Evolutionary conservation across 2,888 invertebrate species (phyloP), one percentile per base, ranked within the genome.

Genomic region (Lottia scabra): DNA sequence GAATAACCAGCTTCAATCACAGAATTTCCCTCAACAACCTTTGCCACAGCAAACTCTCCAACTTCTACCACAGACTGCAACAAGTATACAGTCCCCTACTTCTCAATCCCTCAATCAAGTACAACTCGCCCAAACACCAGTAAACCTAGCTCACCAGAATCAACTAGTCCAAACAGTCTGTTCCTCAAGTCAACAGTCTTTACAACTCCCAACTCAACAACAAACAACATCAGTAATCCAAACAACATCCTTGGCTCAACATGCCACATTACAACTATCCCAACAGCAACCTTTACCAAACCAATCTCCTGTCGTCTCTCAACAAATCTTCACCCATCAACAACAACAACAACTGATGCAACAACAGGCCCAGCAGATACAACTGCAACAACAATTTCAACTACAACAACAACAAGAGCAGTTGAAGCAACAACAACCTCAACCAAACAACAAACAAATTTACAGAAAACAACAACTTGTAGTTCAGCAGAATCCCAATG

Each of bases 291-390:
- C 45, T 62, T 76, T 64, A 68, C 78, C 46, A 69, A 76, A 26
- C 71, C 75, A 70, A 73, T 78, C 67, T 71, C 78, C 44, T 8
- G 46, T 67, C 45, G 63, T 62, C 23, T 70, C 75, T 71, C 74
- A 74, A 68, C 91, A 91, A 83, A 91, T 91, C 87, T 90, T 88
- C 75, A 77, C 85, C 69, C 84, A 84, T 74, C 87, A 84, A 13
- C 83, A 83, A 70, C 84, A 84, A 63, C 84, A 84, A 46, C 83
- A 83, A 23, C 66, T 81, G 68, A 80, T 81, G 70, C 83, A 80
- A 30, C 84, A 80, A 66, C 77, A 78, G 43, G 68, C 23, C 16
- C 66, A 63, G 63, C 69, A 62, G 26, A 23, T 56, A 0, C 65
- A 73, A 56, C 26, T 46, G 45, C 77, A 75, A 26, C 77, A 78